phyloP scores from a whole-genome alignment of 2,797 vertebrate species.

The Spea hammondii region DNA sequence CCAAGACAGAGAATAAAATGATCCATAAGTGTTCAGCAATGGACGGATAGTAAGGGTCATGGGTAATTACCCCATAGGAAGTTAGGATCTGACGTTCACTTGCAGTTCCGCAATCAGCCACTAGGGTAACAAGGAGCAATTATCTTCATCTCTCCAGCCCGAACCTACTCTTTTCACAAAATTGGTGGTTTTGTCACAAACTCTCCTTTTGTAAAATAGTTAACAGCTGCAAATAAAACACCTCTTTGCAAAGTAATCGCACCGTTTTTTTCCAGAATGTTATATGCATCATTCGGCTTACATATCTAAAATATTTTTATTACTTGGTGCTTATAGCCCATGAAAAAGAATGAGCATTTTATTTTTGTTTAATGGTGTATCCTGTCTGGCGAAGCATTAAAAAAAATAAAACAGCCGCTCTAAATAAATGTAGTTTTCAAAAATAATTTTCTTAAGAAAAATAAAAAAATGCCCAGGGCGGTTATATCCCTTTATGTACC shows the following conservation, averaged over 20 bases:
- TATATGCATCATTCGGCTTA: conserved; percentile 26
- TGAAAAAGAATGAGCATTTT: conserved; percentile 18
- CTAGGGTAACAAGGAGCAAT: no score
- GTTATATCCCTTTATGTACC: no score
- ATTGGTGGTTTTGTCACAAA: conserved; percentile 17
- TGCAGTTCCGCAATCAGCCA: no score
- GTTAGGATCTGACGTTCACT: no score
- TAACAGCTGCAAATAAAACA: conserved; percentile 1
- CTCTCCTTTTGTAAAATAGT: neutral
- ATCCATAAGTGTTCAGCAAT: no score
- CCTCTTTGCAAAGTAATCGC: conserved; percentile 9
- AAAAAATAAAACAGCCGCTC: conserved; percentile 13
- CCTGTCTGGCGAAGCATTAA: conserved; percentile 3
- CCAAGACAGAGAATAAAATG: no score
- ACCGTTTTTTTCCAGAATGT: neutral
- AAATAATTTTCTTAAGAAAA: neutral
- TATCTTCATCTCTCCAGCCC: neutral
- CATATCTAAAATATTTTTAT: conserved; percentile 17
- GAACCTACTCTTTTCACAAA: neutral
- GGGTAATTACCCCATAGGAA: no score
- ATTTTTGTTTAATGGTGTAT: conserved; percentile 23
- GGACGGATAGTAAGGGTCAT: no score
- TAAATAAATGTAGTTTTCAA: conserved; percentile 23
- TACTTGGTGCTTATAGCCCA: conserved; percentile 19
- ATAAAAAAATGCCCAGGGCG: no score